Base-by-base conservation (phyloP, 2,888 invertebrate species). In the Galerucella nymphaeae region DNA sequence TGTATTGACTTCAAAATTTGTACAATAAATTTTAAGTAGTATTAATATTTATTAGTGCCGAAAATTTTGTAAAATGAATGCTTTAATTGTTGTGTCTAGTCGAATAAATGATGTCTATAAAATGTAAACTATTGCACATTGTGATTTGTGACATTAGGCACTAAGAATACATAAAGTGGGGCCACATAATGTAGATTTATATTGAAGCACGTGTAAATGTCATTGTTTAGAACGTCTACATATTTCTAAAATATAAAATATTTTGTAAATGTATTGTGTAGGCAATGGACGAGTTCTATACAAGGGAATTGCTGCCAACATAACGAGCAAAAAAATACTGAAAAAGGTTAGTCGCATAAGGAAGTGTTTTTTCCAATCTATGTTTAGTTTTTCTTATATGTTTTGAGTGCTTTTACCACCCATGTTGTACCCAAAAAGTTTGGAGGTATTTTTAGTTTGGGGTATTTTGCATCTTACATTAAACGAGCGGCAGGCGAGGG, bases 121-220 rank as follows among this genome's bases (percentile, higher is more conserved):
- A 69, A n/a, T 30, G 30, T 30, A 59, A 38, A 18, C 50, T 65
- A 41, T 53, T 63, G 73, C 73, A 68, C 71, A 61, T 53, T 64
- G 71, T 71, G 68, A 71, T 66, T 71, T 71, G 66, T 65, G 55
- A 71, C 50, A 53, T 65, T 65, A 30, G 68, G 74, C 71, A 68
- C 71, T 68, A 59, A 71, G 42, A 74, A 61, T 62, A 61, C 42
- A 63, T 50, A 64, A 63, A 70, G 63, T 63, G 70, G 70, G 64
- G 70, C 70, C 70, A 70, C 70, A 63, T 63, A 50, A 16, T 53
- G 57, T 69, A 69, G 69, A 55, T 69, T 70, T 70, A 63, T 63
- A 70, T 45, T 8, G 57, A 70, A 57, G 70, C 70, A 70, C 70
- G 50, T 62, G 53, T 62, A 69, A 53, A 63, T 63, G 70, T 70